Base-by-base conservation (phyloP, 2,113 vertebrate genomes). In the Rhinichthys klamathensis region DNA sequence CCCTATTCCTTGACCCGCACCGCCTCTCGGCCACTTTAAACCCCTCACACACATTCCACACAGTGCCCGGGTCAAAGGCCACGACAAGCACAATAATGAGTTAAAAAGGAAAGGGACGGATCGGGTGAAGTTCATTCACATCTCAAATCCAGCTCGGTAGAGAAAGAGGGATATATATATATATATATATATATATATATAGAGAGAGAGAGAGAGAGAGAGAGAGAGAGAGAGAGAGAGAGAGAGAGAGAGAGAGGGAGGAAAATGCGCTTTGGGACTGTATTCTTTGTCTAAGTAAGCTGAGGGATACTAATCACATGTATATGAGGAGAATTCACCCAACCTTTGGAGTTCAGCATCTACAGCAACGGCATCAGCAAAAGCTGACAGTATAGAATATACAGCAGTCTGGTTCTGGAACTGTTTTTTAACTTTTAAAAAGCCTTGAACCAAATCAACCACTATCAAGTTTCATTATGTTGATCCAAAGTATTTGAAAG, bases 91-190 rank as follows among this genome's bases (percentile, higher is more conserved):
- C 78, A 86, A 86, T 86, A 60, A 85, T 15, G 9, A 86, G 78
- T 81, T 80, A 65, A 81, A 74, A 80, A 73, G 84, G 76, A 80
- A 67, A 63, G 75, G 63, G 21, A 65, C 8, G 12, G 38, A 80
- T 65, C 2, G 69, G 54, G 84, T 86, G 84, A 80, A 86, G 69
- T 75, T 86, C 84, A 86, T 81, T 86, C 78, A 86, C 56, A 63
- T 74, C 67, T 54, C 46, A 82, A 86, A 83, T 76, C 79, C 85
- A 30, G 61, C 67, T 73, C 49, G 10, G 56, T 3, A 60, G 65
- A 80, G 54, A 46, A 27, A 80, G 30, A 56, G 60, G 38, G 61
- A 54, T 18, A 41, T 41, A 41, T 41, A 9, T 41, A 41, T 41
- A 8, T 41, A 8, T 8, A 2, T 1, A 2, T 8, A 8, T 8